A percentile compares a stretch with the other conserved stretches of the same genome.
phyloP scores from a whole-genome alignment of 1,140 invertebrate genomes.

The Sycophaga agraensis region DNA sequence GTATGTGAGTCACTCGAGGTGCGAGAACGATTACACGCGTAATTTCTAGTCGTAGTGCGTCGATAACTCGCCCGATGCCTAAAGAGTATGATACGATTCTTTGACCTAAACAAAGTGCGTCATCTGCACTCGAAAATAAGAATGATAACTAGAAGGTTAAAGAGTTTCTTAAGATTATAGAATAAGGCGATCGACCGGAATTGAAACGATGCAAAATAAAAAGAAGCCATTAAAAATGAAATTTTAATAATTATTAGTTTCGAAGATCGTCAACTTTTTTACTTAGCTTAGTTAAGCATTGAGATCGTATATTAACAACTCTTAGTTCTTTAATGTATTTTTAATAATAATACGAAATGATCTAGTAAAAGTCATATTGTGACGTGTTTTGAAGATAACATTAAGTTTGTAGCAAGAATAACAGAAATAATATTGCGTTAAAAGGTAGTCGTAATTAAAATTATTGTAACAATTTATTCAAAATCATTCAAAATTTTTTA shows the following conservation, averaged over 20 bases:
- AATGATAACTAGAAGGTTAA: not conserved
- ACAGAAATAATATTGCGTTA: no score
- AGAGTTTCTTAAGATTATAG: not conserved
- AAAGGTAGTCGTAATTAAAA: no score
- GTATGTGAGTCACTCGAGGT: conserved; percentile 29
- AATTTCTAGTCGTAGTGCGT: conserved; percentile 30
- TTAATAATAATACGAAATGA: no score
- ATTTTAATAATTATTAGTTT: conserved; percentile 7
- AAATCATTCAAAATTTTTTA: conserved; percentile 2
- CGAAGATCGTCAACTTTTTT: conserved; percentile 20
- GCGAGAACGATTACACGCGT: conserved; percentile 22
- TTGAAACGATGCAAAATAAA: not conserved
- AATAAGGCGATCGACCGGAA: not conserved
- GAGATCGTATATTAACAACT: no score
- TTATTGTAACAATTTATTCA: no score
- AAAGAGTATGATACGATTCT: conserved; percentile 8
- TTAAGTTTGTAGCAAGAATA: no score
- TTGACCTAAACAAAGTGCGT: not conserved
- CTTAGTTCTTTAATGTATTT: no score
- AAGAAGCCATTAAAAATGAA: not conserved
- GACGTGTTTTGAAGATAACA: no score
- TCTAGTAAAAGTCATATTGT: no score
- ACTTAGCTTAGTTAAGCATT: not conserved
- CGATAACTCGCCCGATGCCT: conserved; percentile 28
- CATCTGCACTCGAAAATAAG: not conserved